Evolutionary conservation across 2,888 invertebrate genomes (phyloP), one percentile per base, ranked within the genome.

Genomic region (Crioceris asparagi): DNA sequence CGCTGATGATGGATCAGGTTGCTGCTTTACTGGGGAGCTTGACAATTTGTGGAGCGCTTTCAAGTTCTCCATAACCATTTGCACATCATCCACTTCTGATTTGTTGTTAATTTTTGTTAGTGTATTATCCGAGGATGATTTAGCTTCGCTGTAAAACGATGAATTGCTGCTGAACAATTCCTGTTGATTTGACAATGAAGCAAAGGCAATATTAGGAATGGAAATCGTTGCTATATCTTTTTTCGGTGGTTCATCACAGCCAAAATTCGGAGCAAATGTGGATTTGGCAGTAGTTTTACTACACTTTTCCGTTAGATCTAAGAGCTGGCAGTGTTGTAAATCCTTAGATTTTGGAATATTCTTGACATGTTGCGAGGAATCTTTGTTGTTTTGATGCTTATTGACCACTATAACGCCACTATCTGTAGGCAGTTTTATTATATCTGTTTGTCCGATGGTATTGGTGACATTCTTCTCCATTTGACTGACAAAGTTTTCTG

Each of bases 61-160:
- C 27, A 69, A 52, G 38, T 64, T 62, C 40, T 66, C 67, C 63
- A 67, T 67, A 14, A 68, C 65, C 50, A 65, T 65, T 39, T 62
- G 64, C 29, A 67, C 66, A 44, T 69, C 68, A 21, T 61, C 61
- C 14, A 54, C 56, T 17, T 59, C 59, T 4, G 43, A 39, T 38
- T 39, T 50, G 11, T n/a, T n/a, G n/a, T n/a, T n/a, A n/a, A n/a
- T n/a, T n/a, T n/a, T n/a, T n/a, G n/a, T n/a, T n/a, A n/a, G n/a
- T n/a, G n/a, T n/a, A n/a, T n/a, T n/a, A n/a, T n/a, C n/a, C n/a
- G n/a, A n/a, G n/a, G n/a, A n/a, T n/a, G n/a, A n/a, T n/a, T n/a
- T n/a, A n/a, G n/a, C n/a, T n/a, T n/a, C n/a, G n/a, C n/a, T n/a
- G n/a, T n/a, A n/a, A n/a, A n/a, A n/a, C n/a, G n/a, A n/a, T n/a